A percentile compares a stretch with the other conserved stretches of the same genome.
Evolutionary conservation across 2,888 invertebrate species (phyloP).

Genomic region (Trissolcus japonicus): DNA sequence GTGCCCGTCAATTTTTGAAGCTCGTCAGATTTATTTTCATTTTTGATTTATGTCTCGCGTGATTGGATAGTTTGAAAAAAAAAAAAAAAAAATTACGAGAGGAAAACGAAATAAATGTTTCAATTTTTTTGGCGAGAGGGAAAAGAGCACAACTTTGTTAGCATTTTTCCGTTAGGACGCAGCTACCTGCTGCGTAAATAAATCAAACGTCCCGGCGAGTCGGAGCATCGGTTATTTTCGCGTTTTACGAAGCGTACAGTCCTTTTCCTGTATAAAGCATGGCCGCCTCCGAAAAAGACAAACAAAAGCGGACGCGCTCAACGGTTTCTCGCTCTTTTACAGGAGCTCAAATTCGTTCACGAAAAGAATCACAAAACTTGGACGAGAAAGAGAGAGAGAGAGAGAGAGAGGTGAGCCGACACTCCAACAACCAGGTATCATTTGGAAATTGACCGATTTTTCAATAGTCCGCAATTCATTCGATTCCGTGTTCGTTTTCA

Average conservation of each 20-base stretch:
- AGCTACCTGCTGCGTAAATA: conserved; percentile 42
- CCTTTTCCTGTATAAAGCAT: conserved; percentile 24
- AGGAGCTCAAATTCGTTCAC: conserved; percentile 13
- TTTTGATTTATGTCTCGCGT: no score
- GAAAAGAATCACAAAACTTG: conserved; percentile 13
- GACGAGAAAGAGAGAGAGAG: not conserved
- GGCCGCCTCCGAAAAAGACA: conserved; percentile 25
- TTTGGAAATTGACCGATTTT: conserved; percentile 35
- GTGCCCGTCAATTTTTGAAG: no score
- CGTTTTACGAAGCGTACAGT: conserved; percentile 30
- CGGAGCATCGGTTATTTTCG: conserved; percentile 41
- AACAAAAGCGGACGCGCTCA: conserved; percentile 29
- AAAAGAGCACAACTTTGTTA: not conserved
- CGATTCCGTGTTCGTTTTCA: conserved; percentile 18
- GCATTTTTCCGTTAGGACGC: conserved; percentile 17
- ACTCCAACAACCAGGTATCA: conserved; percentile 18
- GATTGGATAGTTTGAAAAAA: no score
- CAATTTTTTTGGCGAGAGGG: not conserved
- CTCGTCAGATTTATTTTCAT: no score
- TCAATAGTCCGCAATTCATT: conserved; percentile 35
- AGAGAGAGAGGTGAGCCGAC: not conserved
- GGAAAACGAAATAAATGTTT: not conserved
- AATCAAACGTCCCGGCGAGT: conserved; percentile 32
- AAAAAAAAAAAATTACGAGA: no score
- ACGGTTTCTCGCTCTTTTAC: conserved; percentile 12